Evolutionary conservation across 2,113 vertebrate species (phyloP).

Genomic region (Lagopus muta): DNA sequence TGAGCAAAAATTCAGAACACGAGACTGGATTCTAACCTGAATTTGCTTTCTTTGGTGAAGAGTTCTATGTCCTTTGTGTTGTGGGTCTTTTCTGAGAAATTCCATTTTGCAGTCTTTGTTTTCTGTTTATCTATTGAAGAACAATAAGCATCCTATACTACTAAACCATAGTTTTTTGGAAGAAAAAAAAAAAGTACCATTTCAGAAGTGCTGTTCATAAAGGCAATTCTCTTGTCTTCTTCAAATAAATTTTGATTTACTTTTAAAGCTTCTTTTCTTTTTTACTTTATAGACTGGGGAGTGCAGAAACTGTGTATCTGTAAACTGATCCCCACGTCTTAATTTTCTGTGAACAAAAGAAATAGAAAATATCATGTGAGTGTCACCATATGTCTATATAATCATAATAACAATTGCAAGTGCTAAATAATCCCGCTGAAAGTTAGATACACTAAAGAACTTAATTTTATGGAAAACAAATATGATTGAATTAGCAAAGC

Average conservation of each 20-base stretch:
- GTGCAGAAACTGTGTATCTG: conserved; percentile 58
- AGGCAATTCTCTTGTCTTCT: background rate
- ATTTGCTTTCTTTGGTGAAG: background rate
- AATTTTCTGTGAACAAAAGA: conserved; percentile 77
- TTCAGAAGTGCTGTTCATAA: background rate
- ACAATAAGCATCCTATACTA: background rate
- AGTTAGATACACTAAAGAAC: background rate
- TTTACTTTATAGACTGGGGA: conserved; percentile 41
- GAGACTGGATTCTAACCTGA: background rate
- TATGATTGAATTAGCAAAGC: background rate
- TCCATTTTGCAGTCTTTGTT: background rate
- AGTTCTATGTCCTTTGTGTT: background rate
- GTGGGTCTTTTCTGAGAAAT: background rate
- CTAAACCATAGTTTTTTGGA: background rate
- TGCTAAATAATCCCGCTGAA: background rate
- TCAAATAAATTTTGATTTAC: conserved; percentile 63
- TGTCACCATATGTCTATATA: background rate
- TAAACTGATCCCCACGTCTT: conserved; percentile 72
- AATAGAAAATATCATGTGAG: background rate
- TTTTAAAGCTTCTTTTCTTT: conserved; percentile 61
- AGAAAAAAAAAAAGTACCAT: background rate
- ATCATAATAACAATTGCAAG: background rate
- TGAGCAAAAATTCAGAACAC: background rate
- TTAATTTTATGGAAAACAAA: background rate
- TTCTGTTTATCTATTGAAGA: background rate